These are phyloP conservation scores for Micromussa lordhowensis DNA, from an alignment of 92 coral and sea anemone species.

Conservation along the genomic window DNA sequence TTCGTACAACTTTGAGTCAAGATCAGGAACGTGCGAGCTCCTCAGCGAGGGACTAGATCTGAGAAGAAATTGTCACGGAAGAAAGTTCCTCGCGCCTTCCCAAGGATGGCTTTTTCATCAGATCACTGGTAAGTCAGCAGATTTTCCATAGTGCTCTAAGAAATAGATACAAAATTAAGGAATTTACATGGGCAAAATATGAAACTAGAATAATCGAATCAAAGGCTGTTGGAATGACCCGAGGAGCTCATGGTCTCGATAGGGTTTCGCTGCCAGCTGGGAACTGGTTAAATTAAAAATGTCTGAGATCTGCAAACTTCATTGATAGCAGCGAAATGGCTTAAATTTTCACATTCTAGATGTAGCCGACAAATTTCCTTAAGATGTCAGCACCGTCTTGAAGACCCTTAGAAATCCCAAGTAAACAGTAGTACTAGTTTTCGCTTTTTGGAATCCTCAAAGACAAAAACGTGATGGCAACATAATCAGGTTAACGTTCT, in stretches of 20 bases:
- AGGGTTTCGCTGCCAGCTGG: no score
- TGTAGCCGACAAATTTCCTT: no score
- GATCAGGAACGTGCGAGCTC: conserved; percentile 10
- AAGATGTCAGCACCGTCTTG: no score
- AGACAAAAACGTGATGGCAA: no score
- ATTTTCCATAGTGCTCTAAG: not conserved
- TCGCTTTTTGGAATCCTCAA: no score
- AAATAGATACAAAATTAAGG: not conserved
- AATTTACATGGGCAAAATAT: not conserved
- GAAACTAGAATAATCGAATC: not conserved
- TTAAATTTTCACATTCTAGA: no score
- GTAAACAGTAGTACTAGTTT: no score
- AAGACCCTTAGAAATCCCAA: no score
- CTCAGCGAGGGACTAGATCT: not conserved
- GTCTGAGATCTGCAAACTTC: no score
- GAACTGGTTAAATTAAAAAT: no score
- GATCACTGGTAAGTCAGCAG: not conserved
- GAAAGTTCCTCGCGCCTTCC: not conserved
- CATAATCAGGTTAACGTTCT: no score
- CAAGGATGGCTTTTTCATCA: conserved; percentile 26
- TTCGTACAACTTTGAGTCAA: conserved; percentile 15
- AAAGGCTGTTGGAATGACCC: not conserved
- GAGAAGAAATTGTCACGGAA: not conserved
- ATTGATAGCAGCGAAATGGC: no score
- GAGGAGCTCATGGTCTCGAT: not conserved